phyloP scores from a whole-genome alignment of 37 sponge, comb jelly and placozoan genomes.

The Agelas oroides region DNA sequence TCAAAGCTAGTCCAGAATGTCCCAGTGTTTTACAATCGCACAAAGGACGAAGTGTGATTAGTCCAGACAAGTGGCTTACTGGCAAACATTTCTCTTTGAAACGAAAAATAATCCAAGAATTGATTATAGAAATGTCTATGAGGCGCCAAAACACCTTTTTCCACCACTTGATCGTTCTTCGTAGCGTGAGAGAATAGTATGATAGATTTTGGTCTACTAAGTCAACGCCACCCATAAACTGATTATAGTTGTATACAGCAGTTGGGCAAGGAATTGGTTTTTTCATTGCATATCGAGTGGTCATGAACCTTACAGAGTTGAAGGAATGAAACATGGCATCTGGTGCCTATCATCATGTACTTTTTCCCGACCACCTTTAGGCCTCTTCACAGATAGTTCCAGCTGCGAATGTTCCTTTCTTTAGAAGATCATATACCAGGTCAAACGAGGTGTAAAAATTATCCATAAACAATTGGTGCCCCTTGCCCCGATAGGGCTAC shows the following conservation, averaged over 20 bases:
- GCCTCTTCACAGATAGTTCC: slow-evolving; percentile 25
- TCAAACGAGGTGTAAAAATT: slow-evolving; percentile 34
- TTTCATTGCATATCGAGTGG: no score
- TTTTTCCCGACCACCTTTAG: slow-evolving; percentile 19
- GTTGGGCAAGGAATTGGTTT: slow-evolving; percentile 33
- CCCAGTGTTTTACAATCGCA: no score
- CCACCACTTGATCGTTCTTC: slow-evolving; percentile 40
- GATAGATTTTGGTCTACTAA: slow-evolving; percentile 24
- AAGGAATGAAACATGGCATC: no score
- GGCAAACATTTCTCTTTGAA: no score
- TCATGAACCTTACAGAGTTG: no score
- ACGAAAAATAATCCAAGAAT: slow-evolving; percentile 16
- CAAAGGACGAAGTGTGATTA: no score
- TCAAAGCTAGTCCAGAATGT: no score
- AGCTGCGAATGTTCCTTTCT: slow-evolving; percentile 1
- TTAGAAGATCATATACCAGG: not conserved
- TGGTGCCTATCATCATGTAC: no score
- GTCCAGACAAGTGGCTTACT: no score
- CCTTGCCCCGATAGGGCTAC: slow-evolving; percentile 2
- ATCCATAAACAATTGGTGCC: slow-evolving; percentile 27
- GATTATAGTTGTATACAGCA: slow-evolving; percentile 24
- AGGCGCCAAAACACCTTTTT: slow-evolving; percentile 29
- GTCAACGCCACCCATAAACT: slow-evolving; percentile 50
- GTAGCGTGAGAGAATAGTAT: slow-evolving; percentile 25
- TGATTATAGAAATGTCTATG: slow-evolving; percentile 17